Evolutionary conservation across 2,888 invertebrate genomes (phyloP).

Genomic region (Phymatocera aterrima): DNA sequence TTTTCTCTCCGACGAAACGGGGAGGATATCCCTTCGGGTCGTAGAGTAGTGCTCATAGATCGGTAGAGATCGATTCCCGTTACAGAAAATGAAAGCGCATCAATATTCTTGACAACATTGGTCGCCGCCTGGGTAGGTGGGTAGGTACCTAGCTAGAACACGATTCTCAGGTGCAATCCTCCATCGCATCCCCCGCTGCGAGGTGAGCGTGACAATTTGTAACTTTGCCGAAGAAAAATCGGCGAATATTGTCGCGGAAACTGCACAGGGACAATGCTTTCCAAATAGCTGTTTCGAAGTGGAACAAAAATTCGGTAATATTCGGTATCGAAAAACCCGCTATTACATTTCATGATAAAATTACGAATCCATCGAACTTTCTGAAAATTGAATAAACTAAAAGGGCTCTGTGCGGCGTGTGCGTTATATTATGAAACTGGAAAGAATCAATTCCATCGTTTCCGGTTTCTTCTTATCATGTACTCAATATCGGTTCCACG

Average conservation of each 20-base stretch:
- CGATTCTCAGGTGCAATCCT: too few species aligned
- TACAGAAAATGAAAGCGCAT: conserved; percentile 40
- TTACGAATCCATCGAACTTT: too few species aligned
- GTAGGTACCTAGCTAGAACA: too few species aligned
- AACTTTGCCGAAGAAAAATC: too few species aligned
- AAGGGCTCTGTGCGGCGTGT: too few species aligned
- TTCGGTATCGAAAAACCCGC: too few species aligned
- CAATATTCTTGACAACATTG: conserved; percentile 38
- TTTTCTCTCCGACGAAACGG: conserved; percentile 30
- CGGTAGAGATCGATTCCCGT: conserved; percentile 39
- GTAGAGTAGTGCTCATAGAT: conserved; percentile 19
- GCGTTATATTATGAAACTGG: background rate
- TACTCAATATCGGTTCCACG: conserved; percentile 17
- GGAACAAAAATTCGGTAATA: too few species aligned
- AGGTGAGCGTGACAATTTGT: background rate
- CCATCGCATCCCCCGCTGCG: background rate
- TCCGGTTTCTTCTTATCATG: conserved; percentile 10
- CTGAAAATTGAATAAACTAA: too few species aligned
- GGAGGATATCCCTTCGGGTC: conserved; percentile 33
- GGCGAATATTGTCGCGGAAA: too few species aligned
- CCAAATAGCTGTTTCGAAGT: too few species aligned
- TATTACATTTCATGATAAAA: too few species aligned
- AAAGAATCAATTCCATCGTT: conserved; percentile 34
- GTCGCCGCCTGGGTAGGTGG: background rate
- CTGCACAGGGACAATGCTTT: too few species aligned